These are phyloP conservation scores for Psittacula echo DNA, from an alignment of 2,797 vertebrate species.

Conservation along the genomic window DNA sequence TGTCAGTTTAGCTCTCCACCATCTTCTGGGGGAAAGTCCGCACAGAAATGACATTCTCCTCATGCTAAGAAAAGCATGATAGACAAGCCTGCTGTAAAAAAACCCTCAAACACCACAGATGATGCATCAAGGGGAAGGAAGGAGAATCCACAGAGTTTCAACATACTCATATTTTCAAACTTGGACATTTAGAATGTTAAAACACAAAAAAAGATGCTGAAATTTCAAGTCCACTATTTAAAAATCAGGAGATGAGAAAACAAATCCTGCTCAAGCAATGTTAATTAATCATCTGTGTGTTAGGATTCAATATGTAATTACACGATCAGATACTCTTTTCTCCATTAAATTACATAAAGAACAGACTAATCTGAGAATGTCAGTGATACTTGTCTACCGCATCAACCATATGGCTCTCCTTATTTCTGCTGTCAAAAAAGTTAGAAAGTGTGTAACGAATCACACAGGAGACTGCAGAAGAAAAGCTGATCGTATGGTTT, in stretches of 20 bases:
- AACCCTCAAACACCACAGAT: neutral
- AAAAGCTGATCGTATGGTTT: neutral
- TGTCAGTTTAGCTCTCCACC: neutral
- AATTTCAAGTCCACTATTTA: neutral
- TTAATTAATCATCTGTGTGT: neutral
- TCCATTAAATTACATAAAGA: neutral
- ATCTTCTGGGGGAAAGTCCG: neutral
- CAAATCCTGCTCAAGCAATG: neutral
- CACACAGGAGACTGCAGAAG: neutral
- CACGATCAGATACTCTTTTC: neutral
- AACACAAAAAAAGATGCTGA: neutral
- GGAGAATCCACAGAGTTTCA: neutral
- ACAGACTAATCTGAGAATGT: neutral
- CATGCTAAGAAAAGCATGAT: neutral
- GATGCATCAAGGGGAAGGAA: neutral
- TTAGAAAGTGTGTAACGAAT: neutral
- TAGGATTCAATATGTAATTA: neutral
- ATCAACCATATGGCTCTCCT: slow-evolving; percentile 7
- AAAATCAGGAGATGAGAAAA: neutral
- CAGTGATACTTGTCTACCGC: neutral
- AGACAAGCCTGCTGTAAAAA: neutral
- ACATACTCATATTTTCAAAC: neutral
- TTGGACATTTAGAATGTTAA: neutral
- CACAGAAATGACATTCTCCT: neutral
- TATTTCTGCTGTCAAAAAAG: neutral